A percentile compares a stretch with the other conserved stretches of the same genome.
Conservation (phyloP, 2,888 invertebrate species). For the Erebia ligea region DNA sequence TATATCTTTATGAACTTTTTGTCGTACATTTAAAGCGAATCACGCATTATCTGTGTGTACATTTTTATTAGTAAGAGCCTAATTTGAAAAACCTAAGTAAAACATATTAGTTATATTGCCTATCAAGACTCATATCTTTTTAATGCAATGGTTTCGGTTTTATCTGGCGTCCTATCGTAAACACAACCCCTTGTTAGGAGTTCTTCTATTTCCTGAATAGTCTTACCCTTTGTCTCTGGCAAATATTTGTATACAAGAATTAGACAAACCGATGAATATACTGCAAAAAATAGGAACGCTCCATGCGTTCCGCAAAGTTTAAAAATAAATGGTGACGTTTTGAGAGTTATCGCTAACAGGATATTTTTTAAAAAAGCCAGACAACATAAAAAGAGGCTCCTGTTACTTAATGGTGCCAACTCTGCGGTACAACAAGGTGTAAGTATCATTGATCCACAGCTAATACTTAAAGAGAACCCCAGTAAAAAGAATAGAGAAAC, state of each 20-base stretch:
- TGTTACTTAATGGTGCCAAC: too few species aligned
- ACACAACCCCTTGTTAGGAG: background rate
- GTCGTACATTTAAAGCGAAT: too few species aligned
- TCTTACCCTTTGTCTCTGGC: slow-evolving; percentile 51
- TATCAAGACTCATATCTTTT: background rate
- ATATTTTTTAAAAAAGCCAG: slow-evolving; percentile 48
- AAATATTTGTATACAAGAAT: slow-evolving; percentile 42
- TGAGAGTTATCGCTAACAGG: slow-evolving; percentile 51
- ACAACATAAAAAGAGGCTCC: too few species aligned
- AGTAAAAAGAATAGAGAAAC: too few species aligned
- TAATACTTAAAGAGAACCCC: too few species aligned
- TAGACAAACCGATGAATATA: slow-evolving; percentile 38
- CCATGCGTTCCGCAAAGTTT: slow-evolving; percentile 52
- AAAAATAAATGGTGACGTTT: slow-evolving; percentile 57
- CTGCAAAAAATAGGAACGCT: slow-evolving; percentile 50
- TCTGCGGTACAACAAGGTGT: too few species aligned
- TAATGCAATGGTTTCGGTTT: background rate
- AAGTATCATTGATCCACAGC: too few species aligned
- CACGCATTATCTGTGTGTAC: too few species aligned
- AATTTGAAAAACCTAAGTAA: too few species aligned
- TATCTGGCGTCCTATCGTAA: background rate
- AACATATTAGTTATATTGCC: background rate
- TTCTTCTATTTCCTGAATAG: slow-evolving; percentile 47
- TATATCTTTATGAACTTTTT: too few species aligned
- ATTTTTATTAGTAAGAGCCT: too few species aligned